These are phyloP conservation scores for Columba livia DNA, from an alignment of 2,113 vertebrate genomes.

Conservation along the genomic window DNA sequence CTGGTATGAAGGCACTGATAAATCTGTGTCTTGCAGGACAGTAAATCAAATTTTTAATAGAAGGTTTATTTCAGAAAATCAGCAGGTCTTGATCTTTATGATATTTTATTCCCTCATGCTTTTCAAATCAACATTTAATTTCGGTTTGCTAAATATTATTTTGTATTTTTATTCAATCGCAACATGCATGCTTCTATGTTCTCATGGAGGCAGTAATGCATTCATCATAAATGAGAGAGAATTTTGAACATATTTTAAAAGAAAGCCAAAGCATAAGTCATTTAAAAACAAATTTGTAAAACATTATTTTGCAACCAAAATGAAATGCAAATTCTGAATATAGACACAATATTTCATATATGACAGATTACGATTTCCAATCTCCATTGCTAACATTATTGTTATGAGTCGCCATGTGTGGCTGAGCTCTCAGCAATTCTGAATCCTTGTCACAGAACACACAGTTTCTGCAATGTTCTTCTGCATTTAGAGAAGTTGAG, in stretches of 20 bases:
- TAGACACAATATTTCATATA: background rate
- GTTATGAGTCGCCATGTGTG: background rate
- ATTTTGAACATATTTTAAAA: slow-evolving; percentile 16
- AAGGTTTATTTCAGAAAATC: slow-evolving; percentile 23
- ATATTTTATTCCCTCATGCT: background rate
- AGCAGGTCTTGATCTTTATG: slow-evolving; percentile 4
- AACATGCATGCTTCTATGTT: background rate
- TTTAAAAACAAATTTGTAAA: slow-evolving; percentile 31
- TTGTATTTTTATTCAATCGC: background rate
- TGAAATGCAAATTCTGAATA: slow-evolving; percentile 29
- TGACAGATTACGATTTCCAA: background rate
- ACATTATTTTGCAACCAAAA: slow-evolving; percentile 1
- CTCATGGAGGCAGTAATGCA: background rate
- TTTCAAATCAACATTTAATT: slow-evolving; percentile 29
- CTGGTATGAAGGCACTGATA: background rate
- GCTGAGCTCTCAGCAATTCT: background rate
- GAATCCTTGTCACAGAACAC: background rate
- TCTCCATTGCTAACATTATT: background rate
- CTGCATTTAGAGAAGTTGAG: background rate
- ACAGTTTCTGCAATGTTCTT: background rate
- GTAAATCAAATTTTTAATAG: background rate
- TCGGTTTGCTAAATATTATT: slow-evolving; percentile 14
- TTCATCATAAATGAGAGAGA: background rate
- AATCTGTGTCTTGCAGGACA: background rate
- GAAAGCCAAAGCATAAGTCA: slow-evolving; percentile 7